Percentiles rank a stretch among this genome's conserved stretches.
Conservation (phyloP, 2,113 vertebrate genomes). For the Tragelaphus buxtoni region DNA sequence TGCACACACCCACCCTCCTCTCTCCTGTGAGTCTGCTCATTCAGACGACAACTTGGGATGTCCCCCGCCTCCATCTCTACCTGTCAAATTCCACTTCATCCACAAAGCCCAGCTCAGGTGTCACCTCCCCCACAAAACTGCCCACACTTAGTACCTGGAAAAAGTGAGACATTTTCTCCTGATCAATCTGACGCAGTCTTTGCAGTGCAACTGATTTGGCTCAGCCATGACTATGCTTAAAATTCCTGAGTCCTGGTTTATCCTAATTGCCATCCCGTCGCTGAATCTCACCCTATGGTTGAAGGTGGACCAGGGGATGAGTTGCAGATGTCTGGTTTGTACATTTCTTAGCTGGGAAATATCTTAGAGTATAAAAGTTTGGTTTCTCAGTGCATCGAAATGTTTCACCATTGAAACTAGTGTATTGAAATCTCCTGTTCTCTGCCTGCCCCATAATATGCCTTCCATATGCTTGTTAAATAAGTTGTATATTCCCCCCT, state of each 20-base stretch:
- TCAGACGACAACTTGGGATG: neutral
- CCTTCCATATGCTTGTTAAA: neutral
- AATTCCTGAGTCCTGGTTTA: neutral
- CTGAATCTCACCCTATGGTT: neutral
- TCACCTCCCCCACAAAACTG: neutral
- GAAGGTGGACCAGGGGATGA: neutral
- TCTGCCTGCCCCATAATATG: neutral
- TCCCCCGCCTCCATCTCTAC: neutral
- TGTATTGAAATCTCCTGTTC: neutral
- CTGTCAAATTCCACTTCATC: neutral
- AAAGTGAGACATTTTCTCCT: neutral
- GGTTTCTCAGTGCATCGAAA: neutral
- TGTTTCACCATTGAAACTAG: neutral
- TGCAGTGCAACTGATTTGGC: neutral
- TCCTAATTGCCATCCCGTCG: neutral
- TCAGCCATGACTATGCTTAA: neutral
- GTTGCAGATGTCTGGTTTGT: neutral
- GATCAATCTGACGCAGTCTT: neutral
- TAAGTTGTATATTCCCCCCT: neutral
- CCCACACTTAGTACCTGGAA: neutral
- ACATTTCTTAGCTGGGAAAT: neutral
- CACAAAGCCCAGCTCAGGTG: constrained; percentile 9
- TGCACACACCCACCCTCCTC: neutral
- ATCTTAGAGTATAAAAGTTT: neutral
- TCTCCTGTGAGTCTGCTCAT: neutral